Conservation (phyloP, 2,113 vertebrate genomes). For the Perccottus glenii region DNA sequence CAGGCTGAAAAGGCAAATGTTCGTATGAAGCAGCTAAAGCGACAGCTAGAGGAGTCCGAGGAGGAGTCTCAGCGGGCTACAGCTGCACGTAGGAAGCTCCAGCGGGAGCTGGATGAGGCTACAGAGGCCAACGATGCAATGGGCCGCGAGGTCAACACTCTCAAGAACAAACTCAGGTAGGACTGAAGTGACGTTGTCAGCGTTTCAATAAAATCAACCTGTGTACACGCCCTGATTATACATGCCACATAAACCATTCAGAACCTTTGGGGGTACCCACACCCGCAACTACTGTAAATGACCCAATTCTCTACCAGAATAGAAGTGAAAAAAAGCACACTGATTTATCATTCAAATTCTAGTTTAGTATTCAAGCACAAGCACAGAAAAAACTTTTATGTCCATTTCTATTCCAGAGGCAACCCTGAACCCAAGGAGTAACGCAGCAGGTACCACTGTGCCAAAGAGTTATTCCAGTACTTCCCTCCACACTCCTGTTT, state of each 20-base stretch:
- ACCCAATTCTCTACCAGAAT: not conserved
- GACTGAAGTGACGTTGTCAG: not conserved
- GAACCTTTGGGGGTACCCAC: not conserved
- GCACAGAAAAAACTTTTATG: conserved; percentile 60
- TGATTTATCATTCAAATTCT: not conserved
- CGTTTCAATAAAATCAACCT: too few species aligned
- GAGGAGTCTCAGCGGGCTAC: conserved; percentile 94
- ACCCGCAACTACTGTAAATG: not conserved
- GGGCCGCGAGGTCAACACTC: conserved; percentile 75
- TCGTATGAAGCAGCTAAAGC: conserved; percentile 91
- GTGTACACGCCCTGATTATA: too few species aligned
- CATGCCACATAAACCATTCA: too few species aligned
- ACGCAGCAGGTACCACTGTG: conserved; percentile 89
- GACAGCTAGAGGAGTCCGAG: conserved; percentile 94
- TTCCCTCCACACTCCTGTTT: conserved; percentile 37
- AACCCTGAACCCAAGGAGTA: conserved; percentile 94
- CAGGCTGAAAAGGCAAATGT: conserved; percentile 87
- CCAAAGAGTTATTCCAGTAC: conserved; percentile 73
- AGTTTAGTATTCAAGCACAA: conserved; percentile 12
- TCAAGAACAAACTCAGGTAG: conserved; percentile 77
- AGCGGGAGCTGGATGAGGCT: conserved; percentile 94
- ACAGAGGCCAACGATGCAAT: conserved; percentile 87
- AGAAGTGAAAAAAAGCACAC: not conserved
- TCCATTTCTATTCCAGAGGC: conserved; percentile 96
- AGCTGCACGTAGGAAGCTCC: conserved; percentile 92